phyloP scores from a whole-genome alignment of 2,113 vertebrate genomes.

The Echinops telfairi region DNA sequence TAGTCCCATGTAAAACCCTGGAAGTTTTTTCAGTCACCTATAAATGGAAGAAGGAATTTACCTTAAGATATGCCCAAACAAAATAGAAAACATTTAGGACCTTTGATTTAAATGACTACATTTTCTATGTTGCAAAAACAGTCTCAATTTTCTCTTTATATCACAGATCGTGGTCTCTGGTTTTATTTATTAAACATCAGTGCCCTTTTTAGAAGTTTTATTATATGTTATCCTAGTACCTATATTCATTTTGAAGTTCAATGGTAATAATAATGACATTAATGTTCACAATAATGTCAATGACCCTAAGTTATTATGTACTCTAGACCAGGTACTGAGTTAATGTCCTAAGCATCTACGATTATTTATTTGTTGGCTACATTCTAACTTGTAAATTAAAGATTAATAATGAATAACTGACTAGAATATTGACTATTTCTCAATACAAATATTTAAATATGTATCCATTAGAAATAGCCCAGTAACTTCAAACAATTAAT shows the following conservation, averaged over 20 bases:
- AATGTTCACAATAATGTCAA: background rate
- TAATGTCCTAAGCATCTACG: background rate
- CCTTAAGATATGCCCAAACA: background rate
- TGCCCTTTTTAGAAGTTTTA: background rate
- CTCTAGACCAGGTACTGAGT: background rate
- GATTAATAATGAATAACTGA: background rate
- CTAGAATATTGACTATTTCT: background rate
- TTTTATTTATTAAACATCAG: background rate
- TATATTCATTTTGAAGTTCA: background rate
- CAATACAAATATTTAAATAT: background rate
- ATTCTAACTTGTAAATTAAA: constrained; percentile 1
- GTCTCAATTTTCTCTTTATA: background rate
- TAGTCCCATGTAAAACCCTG: too few relatives aligned
- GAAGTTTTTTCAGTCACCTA: background rate
- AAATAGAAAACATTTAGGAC: background rate
- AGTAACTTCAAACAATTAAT: background rate
- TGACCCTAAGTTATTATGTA: background rate
- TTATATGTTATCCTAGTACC: background rate
- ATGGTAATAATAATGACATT: background rate
- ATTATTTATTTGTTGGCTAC: background rate
- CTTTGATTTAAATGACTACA: background rate
- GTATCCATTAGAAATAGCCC: background rate
- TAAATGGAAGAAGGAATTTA: background rate
- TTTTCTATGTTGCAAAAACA: background rate
- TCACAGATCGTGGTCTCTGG: background rate